Evolutionary conservation across 2,888 invertebrate genomes (phyloP).

Genomic region (Torymus aiolomorphi): DNA sequence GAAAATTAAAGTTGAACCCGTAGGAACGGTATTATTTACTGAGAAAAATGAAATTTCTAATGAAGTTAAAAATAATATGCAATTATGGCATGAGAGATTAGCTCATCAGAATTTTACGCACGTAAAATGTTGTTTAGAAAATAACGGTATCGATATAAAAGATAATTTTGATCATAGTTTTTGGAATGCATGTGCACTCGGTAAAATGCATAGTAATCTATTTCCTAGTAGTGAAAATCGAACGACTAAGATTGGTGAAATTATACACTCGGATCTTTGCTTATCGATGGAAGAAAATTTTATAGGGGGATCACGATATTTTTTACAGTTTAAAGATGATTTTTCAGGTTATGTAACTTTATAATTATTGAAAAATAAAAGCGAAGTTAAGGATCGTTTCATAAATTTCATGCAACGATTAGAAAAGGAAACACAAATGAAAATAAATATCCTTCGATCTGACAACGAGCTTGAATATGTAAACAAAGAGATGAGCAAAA

Average conservation of each 20-base stretch:
- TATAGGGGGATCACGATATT: constrained; percentile 1
- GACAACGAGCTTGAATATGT: constrained; percentile 1
- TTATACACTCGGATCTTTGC: constrained; percentile 31
- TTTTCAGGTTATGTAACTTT: constrained; percentile 33
- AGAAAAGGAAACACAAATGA: constrained; percentile 35
- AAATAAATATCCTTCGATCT: constrained; percentile 1
- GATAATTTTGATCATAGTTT: too few relatives aligned
- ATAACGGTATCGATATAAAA: too few relatives aligned
- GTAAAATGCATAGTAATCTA: constrained; percentile 15
- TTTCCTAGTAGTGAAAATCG: too few relatives aligned
- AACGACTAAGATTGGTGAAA: constrained; percentile 4
- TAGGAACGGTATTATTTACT: background rate
- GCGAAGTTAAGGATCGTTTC: constrained; percentile 39
- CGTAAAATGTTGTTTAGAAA: too few relatives aligned
- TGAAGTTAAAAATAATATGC: too few relatives aligned
- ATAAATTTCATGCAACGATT: constrained; percentile 46
- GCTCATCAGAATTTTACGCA: constrained; percentile 35
- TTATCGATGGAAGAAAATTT: constrained; percentile 35
- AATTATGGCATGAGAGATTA: constrained; percentile 38
- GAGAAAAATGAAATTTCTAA: too few relatives aligned
- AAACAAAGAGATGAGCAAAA: constrained; percentile 2
- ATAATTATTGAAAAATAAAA: constrained; percentile 17
- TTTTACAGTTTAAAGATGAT: constrained; percentile 37
- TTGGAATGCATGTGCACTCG: constrained; percentile 27
- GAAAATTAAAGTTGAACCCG: constrained; percentile 30